Evolutionary conservation across 2,888 invertebrate genomes (phyloP).

Genomic region (Stramonita haemastoma): DNA sequence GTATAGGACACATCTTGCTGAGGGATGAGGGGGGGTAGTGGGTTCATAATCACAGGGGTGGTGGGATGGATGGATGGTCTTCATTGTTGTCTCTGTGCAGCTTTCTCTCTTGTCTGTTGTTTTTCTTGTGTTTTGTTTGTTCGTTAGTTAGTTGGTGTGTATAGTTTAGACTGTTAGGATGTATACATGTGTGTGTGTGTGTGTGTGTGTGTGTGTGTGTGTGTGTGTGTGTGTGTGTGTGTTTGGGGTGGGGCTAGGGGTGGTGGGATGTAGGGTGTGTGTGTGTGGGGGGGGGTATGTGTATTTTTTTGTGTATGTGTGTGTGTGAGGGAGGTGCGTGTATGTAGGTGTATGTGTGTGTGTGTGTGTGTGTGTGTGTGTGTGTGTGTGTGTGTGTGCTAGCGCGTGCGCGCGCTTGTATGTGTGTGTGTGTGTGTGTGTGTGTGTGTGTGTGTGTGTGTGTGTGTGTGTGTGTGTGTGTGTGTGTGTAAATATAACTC

Average conservation of each 20-base stretch:
- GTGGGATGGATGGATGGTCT: background rate
- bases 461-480: background rate
- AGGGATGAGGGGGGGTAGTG: background rate
- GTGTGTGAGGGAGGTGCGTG: too few relatives aligned
- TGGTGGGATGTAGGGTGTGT: too few relatives aligned
- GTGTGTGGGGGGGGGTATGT: background rate
- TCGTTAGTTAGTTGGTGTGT: background rate
- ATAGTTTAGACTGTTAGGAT: background rate
- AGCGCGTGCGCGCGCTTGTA: background rate
- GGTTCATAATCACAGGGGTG: too few relatives aligned
- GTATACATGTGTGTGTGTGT: background rate
- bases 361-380: too few relatives aligned
- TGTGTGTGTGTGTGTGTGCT: too few relatives aligned
- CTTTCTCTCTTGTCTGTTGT: background rate
- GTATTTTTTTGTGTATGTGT: too few relatives aligned
- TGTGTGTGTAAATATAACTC: background rate
- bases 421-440: background rate
- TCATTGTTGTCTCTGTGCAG: background rate
- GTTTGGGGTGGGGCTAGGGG: too few relatives aligned
- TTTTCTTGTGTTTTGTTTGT: background rate
- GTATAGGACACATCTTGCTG: background rate
- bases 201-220: background rate
- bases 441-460: background rate
- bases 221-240: background rate
- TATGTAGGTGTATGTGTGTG: too few relatives aligned